Percentiles rank a stretch among this genome's conserved stretches.
Conservation (phyloP, 2,797 vertebrate genomes). For the Rhynchotus rufescens region DNA sequence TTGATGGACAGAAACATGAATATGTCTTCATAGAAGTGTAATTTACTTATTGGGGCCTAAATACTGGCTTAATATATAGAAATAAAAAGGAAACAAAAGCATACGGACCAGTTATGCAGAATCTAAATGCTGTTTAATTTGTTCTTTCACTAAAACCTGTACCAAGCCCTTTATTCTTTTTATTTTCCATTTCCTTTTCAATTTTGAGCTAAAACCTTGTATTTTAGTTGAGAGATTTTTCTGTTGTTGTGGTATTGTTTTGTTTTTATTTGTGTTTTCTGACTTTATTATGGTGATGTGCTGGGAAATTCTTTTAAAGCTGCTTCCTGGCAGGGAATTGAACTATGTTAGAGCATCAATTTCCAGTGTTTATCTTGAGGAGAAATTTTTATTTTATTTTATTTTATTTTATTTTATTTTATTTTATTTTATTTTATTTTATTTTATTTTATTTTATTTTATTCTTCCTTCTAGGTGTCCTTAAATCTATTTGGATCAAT, state of each 20-base stretch:
- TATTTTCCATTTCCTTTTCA: background rate
- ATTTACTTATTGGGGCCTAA: background rate
- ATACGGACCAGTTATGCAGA: background rate
- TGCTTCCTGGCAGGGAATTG: background rate
- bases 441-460: too few relatives aligned
- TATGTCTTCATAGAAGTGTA: background rate
- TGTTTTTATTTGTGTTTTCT: too few relatives aligned
- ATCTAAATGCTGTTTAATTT: background rate
- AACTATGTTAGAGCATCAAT: background rate
- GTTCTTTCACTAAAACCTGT: background rate
- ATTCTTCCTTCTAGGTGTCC: background rate
- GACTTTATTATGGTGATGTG: background rate
- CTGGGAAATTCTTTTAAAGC: background rate
- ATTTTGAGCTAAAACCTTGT: background rate
- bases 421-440: too few relatives aligned
- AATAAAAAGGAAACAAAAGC: background rate
- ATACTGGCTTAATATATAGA: background rate
- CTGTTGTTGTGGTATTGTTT: too few relatives aligned
- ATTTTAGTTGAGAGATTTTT: background rate
- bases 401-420: too few relatives aligned
- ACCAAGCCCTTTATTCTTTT: background rate
- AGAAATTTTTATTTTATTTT: background rate
- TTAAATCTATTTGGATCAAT: background rate
- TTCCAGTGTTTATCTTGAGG: background rate
- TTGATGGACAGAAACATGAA: background rate